A percentile compares a stretch with the other conserved stretches of the same genome.
Conservation (phyloP, 2,888 invertebrate genomes). For the Hybos culiciformis region DNA sequence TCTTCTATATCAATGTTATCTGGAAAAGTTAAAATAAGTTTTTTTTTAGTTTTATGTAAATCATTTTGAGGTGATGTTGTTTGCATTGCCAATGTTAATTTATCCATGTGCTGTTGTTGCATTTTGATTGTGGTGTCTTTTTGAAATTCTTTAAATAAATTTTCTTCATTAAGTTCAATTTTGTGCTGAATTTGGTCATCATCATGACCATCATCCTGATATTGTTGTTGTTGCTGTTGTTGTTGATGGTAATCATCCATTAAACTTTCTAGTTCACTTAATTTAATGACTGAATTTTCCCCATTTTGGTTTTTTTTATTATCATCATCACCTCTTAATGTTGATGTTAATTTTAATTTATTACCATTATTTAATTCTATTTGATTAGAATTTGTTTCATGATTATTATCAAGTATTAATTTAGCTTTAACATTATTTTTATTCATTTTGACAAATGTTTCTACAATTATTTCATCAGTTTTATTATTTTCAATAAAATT, state of each 20-base stretch:
- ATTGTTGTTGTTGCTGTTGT: background rate
- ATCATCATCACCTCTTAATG: background rate
- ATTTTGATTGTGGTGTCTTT: constrained; percentile 1
- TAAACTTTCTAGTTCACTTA: constrained; percentile 1
- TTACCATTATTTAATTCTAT: background rate
- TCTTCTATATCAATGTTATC: background rate
- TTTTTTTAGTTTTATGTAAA: background rate
- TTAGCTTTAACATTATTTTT: background rate
- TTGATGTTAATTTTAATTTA: background rate
- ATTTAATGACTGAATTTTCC: background rate
- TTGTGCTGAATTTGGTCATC: background rate
- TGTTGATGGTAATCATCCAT: background rate
- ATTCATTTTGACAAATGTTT: background rate
- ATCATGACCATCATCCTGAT: background rate
- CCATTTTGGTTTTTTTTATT: background rate
- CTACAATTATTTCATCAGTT: background rate
- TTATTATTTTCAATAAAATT: background rate
- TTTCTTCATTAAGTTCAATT: background rate
- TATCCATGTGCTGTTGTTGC: background rate
- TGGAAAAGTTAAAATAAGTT: background rate
- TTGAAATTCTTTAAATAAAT: constrained; percentile 1
- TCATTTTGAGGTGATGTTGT: background rate
- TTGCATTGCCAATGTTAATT: background rate
- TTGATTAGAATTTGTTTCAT: background rate
- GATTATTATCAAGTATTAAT: background rate